Evolutionary conservation across 2,888 invertebrate genomes (phyloP).

Genomic region (Noctuana brunneofusca): DNA sequence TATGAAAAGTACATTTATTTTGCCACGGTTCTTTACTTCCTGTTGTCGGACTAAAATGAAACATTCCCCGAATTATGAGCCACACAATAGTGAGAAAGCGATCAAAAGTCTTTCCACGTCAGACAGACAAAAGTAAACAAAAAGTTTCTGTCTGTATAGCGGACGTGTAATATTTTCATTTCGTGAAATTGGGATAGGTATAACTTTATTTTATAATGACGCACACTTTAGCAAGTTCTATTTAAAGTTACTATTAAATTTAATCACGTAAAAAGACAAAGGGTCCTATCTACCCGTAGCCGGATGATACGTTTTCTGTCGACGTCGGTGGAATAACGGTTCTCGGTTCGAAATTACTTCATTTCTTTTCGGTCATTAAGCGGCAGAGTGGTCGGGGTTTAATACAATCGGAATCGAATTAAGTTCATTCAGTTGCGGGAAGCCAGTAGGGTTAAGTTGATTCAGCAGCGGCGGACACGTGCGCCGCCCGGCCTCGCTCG

Average conservation of each 20-base stretch:
- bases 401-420: conserved; percentile 81
- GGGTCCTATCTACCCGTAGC: conserved; percentile 6
- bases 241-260: background rate
- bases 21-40: conserved; percentile 23
- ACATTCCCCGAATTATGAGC: conserved; percentile 33
- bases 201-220: conserved; percentile 22
- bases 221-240: conserved; percentile 9
- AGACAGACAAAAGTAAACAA: conserved; percentile 33
- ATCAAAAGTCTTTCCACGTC: conserved; percentile 32
- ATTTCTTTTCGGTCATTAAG: conserved; percentile 71
- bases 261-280: conserved; percentile 10
- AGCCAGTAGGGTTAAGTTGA: conserved; percentile 64
- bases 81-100: conserved; percentile 35
- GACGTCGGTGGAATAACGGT: conserved; percentile 28
- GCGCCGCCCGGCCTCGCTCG: conserved; percentile 51
- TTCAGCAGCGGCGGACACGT: conserved; percentile 71
- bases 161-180: conserved; percentile 33
- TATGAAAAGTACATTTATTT: conserved; percentile 31
- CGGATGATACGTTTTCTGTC: conserved; percentile 22
- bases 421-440: conserved; percentile 77
- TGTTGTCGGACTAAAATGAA: conserved; percentile 31
- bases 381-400: conserved; percentile 69
- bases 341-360: conserved; percentile 30
- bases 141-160: conserved; percentile 28
- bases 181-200: conserved; percentile 17